These are phyloP conservation scores for Serripes groenlandicus DNA, from an alignment of 2,888 invertebrate species.

Conservation along the genomic window DNA sequence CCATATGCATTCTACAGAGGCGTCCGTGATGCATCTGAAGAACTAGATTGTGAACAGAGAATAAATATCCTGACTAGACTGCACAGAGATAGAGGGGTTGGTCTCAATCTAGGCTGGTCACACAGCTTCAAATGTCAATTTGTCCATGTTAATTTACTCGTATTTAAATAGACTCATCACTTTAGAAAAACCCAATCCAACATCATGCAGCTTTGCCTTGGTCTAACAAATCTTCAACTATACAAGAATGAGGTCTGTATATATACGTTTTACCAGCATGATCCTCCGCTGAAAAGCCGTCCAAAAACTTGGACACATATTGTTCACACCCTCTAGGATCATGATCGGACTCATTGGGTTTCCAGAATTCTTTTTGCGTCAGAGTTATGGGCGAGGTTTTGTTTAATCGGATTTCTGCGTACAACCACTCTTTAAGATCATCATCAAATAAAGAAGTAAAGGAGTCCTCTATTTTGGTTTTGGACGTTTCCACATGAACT, in stretches of 20 bases:
- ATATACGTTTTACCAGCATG: slow-evolving; percentile 11
- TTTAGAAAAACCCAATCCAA: too few species aligned
- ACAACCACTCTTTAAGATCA: slow-evolving; percentile 81
- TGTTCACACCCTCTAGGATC: slow-evolving; percentile 83
- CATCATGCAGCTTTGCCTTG: too few species aligned
- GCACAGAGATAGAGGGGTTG: too few species aligned
- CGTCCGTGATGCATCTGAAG: too few species aligned
- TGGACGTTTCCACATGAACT: slow-evolving; percentile 79
- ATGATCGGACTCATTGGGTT: slow-evolving; percentile 66
- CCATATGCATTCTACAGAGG: too few species aligned
- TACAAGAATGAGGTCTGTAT: slow-evolving; percentile 84
- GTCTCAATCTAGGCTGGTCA: too few species aligned
- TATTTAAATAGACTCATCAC: too few species aligned
- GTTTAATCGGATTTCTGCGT: slow-evolving; percentile 83
- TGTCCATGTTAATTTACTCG: too few species aligned
- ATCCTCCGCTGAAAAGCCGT: slow-evolving; percentile 53
- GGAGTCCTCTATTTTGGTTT: slow-evolving; percentile 77
- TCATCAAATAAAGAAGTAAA: slow-evolving; percentile 80
- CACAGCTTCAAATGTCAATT: too few species aligned
- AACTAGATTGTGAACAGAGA: too few species aligned
- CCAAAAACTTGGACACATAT: slow-evolving; percentile 79
- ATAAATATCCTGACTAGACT: too few species aligned
- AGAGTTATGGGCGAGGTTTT: slow-evolving; percentile 76
- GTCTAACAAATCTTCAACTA: slow-evolving; percentile 45
- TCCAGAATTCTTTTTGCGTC: slow-evolving; percentile 83